phyloP scores from a whole-genome alignment of 2,797 vertebrate genomes.

The Crocodylus rhombifer region DNA sequence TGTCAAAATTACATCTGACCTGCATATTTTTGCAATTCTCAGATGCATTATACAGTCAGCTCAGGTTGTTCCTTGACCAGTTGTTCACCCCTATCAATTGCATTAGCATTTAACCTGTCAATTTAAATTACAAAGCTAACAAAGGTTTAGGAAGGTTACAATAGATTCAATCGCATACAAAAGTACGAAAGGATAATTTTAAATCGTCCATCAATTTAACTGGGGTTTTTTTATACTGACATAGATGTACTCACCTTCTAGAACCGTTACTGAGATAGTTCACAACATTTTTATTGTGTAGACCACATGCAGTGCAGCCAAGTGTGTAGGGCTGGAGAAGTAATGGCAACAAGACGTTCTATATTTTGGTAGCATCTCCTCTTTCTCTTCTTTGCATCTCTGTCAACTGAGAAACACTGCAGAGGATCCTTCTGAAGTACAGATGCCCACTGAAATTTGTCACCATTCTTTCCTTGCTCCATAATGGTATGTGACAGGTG shows the following conservation, averaged over 20 bases:
- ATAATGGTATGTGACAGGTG: no score
- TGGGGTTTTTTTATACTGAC: conserved; percentile 37
- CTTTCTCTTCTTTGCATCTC: neutral
- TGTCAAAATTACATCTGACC: conserved; percentile 77
- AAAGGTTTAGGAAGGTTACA: conserved; percentile 76
- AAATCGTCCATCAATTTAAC: conserved; percentile 53
- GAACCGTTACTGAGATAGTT: conserved; percentile 15
- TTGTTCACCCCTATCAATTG: conserved; percentile 81
- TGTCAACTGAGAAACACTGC: neutral
- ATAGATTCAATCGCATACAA: conserved; percentile 60
- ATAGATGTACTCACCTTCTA: conserved; percentile 37
- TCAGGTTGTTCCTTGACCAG: conserved; percentile 80
- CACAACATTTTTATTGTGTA: neutral
- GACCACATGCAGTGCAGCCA: neutral
- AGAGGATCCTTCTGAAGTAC: no score
- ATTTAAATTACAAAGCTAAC: conserved; percentile 80
- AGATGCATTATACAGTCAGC: conserved; percentile 77
- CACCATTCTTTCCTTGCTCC: no score
- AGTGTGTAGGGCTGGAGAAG: neutral
- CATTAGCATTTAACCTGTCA: conserved; percentile 82
- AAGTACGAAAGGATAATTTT: conserved; percentile 56
- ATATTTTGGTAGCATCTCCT: neutral
- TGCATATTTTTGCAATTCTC: conserved; percentile 80
- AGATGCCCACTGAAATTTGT: no score
- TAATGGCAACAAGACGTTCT: neutral